phyloP scores from a whole-genome alignment of 1,140 invertebrate species.

The Drosophila pseudoananassae region DNA sequence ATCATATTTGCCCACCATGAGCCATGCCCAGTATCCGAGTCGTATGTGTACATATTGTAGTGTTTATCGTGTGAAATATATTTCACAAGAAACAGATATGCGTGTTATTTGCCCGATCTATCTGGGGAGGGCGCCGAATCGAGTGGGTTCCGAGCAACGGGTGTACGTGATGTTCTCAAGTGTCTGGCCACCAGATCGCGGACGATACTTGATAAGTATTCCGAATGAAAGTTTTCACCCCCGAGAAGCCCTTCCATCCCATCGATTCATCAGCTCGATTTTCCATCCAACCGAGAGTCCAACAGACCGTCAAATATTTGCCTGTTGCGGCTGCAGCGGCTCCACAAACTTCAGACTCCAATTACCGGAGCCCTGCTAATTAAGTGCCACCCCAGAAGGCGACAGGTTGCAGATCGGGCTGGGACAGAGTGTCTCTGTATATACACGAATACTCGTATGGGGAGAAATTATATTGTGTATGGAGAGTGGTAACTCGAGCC shows the following conservation, averaged over 20 bases:
- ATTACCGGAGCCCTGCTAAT: slow-evolving; percentile 55
- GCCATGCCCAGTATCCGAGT: background rate
- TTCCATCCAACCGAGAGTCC: slow-evolving; percentile 18
- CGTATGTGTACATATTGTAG: background rate
- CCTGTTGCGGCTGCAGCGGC: slow-evolving; percentile 16
- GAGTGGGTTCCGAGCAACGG: slow-evolving; percentile 15
- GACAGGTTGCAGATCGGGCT: slow-evolving; percentile 38
- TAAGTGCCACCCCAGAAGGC: slow-evolving; percentile 51
- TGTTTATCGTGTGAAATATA: slow-evolving; percentile 28
- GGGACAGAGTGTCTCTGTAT: no score
- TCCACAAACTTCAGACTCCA: slow-evolving; percentile 24
- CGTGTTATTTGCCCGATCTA: slow-evolving; percentile 26
- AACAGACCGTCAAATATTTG: slow-evolving; percentile 48
- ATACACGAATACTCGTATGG: slow-evolving; percentile 7
- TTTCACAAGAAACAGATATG: slow-evolving; percentile 52
- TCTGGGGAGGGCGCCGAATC: slow-evolving; percentile 1
- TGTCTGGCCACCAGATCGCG: slow-evolving; percentile 11
- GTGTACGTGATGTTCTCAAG: slow-evolving; percentile 47
- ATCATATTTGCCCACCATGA: slow-evolving; percentile 24
- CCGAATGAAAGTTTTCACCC: background rate
- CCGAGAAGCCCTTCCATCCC: slow-evolving; percentile 24
- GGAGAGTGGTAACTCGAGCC: slow-evolving; percentile 61
- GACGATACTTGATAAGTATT: background rate
- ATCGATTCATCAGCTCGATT: slow-evolving; percentile 19
- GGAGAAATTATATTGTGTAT: slow-evolving; percentile 39